Conservation (phyloP, 2,888 invertebrate species). For the Coelopa pilipes region DNA sequence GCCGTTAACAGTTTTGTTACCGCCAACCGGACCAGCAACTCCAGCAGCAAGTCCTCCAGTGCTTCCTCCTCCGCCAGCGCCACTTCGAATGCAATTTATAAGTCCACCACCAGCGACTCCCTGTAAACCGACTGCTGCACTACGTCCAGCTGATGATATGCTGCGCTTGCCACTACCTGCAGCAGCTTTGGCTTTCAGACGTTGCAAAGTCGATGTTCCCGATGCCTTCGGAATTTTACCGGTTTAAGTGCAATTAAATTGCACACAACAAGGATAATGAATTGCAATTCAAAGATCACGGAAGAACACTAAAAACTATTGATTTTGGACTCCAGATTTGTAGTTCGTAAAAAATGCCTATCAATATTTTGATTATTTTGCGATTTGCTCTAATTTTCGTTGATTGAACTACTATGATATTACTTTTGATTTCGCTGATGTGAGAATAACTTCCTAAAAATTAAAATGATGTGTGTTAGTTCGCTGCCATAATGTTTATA, state of each 20-base stretch:
- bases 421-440: no score
- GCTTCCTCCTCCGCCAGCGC: constrained; percentile 34
- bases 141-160: constrained; percentile 47
- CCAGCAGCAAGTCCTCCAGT: constrained; percentile 48
- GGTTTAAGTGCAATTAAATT: constrained; percentile 51
- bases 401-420: no score
- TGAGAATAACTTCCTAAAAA: no score
- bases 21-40: constrained; percentile 20
- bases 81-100: constrained; percentile 32
- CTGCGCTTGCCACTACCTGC: constrained; percentile 53
- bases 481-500: no score
- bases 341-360: no score
- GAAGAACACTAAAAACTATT: no score
- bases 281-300: no score
- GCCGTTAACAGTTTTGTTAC: constrained; percentile 23
- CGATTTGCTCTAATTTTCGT: no score
- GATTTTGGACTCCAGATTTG: no score
- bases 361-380: no score
- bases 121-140: constrained; percentile 33
- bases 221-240: constrained; percentile 63
- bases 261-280: constrained; percentile 49
- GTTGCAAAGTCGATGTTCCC: constrained; percentile 61
- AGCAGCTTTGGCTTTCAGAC: constrained; percentile 63
- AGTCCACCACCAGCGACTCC: constrained; percentile 40
- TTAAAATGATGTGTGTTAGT: no score